Evolutionary conservation across 2,888 invertebrate genomes (phyloP), one percentile per base, ranked within the genome.

Genomic region (Parnassius apollo): DNA sequence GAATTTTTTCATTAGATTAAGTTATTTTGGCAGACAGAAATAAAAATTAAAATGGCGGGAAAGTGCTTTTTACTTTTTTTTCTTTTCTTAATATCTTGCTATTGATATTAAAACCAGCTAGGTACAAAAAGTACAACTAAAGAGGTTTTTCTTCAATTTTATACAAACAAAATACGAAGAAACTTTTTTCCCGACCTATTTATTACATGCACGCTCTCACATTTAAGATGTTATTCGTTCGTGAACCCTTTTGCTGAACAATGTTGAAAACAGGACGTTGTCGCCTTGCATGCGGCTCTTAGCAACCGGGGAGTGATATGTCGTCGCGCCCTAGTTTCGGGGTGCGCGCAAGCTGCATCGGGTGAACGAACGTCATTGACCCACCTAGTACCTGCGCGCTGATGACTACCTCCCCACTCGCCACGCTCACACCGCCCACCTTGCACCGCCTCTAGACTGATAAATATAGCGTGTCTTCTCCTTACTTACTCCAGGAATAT

Each of bases 281-380:
- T 42, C 54, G 57, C 55, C 55, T 57, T 57, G 59, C 57, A 61
- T 62, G 57, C 64, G 62, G 58, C 61, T 65, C 62, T 55, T 65
- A 65, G 66, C 64, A 65, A 69, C 66, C 68, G 64, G 66, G 64
- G 62, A 35, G 76, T 78, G 77, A 73, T 76, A 66, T 70, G 69
- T 71, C 59, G 71, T 73, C 71, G 74, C 82, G 90, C 79, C 88
- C 91, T 79, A 90, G 75, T 88, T 91, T 83, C 79, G 78, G 81
- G 80, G 73, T 76, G 62, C 62, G 76, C 79, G 73, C 76, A 73
- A 73, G 75, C 78, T 86, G 86, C 86, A 85, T 57, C 73, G 81
- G 88, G 85, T 86, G 79, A 88, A 86, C 74, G 84, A 85, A 80
- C 88, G 88, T 83, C 86, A 85, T 85, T 81, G 88, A 88, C 88